These are phyloP conservation scores for Galaxea fascicularis DNA, from an alignment of 92 coral and sea anemone genomes.

Conservation along the genomic window DNA sequence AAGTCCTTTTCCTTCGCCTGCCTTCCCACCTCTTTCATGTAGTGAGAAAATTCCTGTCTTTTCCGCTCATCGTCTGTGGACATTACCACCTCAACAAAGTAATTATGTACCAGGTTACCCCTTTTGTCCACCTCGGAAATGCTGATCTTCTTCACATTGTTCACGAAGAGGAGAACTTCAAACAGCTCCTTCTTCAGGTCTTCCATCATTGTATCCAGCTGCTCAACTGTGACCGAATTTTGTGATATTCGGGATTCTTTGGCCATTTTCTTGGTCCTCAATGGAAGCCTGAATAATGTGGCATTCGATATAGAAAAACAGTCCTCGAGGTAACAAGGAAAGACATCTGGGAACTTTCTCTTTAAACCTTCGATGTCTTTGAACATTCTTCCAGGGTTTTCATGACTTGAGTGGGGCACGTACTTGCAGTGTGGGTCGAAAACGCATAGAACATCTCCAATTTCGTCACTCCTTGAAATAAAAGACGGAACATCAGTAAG, in stretches of 20 bases:
- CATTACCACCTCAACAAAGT: constrained; percentile 57
- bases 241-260: constrained; percentile 24
- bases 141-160: constrained; percentile 77
- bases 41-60: constrained; percentile 47
- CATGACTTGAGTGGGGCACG: constrained; percentile 61
- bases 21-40: constrained; percentile 25
- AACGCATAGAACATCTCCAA: constrained; percentile 74
- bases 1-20: background rate
- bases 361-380: constrained; percentile 36
- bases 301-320: constrained; percentile 50
- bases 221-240: background rate
- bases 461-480: constrained; percentile 66
- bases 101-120: constrained; percentile 38
- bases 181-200: constrained; percentile 69
- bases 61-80: constrained; percentile 53
- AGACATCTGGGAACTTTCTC: constrained; percentile 65
- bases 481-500: constrained; percentile 89
- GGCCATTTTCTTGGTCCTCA: constrained; percentile 54
- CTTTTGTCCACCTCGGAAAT: constrained; percentile 54
- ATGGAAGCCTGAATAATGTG: constrained; percentile 83
- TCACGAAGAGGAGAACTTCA: constrained; percentile 77
- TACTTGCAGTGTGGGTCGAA: constrained; percentile 81
- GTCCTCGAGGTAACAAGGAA: constrained; percentile 71
- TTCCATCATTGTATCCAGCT: constrained; percentile 54
- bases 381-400: constrained; percentile 66